Base-by-base conservation (phyloP, 2,888 invertebrate genomes). In the Stenolophus ochropezus region DNA sequence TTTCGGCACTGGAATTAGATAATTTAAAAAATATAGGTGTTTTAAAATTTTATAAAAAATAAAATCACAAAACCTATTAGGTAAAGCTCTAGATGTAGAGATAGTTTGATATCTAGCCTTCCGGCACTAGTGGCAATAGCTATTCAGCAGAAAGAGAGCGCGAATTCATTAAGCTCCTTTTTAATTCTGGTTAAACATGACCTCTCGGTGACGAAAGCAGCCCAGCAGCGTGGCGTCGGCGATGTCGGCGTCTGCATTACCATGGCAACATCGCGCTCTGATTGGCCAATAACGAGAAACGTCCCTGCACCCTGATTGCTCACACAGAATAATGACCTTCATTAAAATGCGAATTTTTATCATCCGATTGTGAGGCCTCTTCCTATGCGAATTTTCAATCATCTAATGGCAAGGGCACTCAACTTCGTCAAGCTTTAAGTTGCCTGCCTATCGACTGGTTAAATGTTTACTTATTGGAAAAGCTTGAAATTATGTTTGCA, bases 111-210 rank as follows among this genome's bases (percentile, higher is more conserved):
- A 8, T 20, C 0, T 18, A 0, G 69, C 69, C 8, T 69, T 18
- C 69, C 2, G 69, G 69, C 11, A 33, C 8, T 18, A 5, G 33
- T 21, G 33, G 8, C 16, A 18, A 42, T 69, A 42, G 16, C 69
- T 16, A 14, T 11, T 33, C 69, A 5, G 5, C 18, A 33, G 42
- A 61, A 76, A 49, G 27, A 53, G 79, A 23, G 53, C 56, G 71
- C 51, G 71, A 81, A 81, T 81, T 81, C 81, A 81, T 81, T 74
- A 81, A 42, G 74, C 33, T 56, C 73, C 74, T 75, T 81, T 81
- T 81, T 81, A 81, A 81, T 81, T 81, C 81, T 81, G 65, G 81
- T 81, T 81, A 81, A 81, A 81, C 81, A 81, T 81, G 75, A 81
- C 81, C 74, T 81, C 51, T 53, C 42, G 42, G 80, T 79, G 79